Base-by-base conservation (phyloP, 2,797 vertebrate species). In the Crypturellus tataupa region DNA sequence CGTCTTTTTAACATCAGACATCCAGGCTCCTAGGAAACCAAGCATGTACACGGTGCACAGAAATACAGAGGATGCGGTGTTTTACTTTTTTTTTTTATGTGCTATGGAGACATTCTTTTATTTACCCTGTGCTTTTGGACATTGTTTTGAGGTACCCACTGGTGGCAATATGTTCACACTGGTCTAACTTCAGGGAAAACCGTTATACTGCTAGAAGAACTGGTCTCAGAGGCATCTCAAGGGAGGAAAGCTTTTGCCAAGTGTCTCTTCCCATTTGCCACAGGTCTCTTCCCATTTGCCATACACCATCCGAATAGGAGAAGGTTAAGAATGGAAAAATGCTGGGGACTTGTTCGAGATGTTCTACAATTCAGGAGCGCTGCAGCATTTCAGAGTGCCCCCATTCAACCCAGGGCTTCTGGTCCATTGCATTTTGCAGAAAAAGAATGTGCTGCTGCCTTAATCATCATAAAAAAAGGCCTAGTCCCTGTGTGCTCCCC, bases 11-110 rank as follows among this genome's bases (percentile, higher is more conserved):
- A 86, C 84, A 89, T 67, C 40, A 51, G 68, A 85, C 88, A 88
- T 75, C 81, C 94, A 85, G 60, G 89, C 92, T 97, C 94, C 70
- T 95, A 96, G 95, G 94, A 97, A 97, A 97, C 96, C 86, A 89
- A 85, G 68, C 65, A 29, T 12, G 40, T 91, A 89, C 77, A 91
- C 88, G 86, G 80, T 90, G 53, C 21, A 56, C 47, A 78, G 81
- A 91, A 53, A 18, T 53, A 63, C 40, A 83, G 70, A 94, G 87
- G 85, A 83, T 55, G 65, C 94, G 92, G 47, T 78, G 44, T 39
- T 70, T 71, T 40, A 11, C 18, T 0, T 4, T 37, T 40, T 59
- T 47, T 20, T 60, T 33, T 42, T 91, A 31, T 73, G 75, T 68
- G 47, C 68, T 72, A 17, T 37, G 77, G 68, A 0, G 0, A 60